Evolutionary conservation across 2,797 vertebrate species (phyloP).

Genomic region (Centroberyx gerrardi): DNA sequence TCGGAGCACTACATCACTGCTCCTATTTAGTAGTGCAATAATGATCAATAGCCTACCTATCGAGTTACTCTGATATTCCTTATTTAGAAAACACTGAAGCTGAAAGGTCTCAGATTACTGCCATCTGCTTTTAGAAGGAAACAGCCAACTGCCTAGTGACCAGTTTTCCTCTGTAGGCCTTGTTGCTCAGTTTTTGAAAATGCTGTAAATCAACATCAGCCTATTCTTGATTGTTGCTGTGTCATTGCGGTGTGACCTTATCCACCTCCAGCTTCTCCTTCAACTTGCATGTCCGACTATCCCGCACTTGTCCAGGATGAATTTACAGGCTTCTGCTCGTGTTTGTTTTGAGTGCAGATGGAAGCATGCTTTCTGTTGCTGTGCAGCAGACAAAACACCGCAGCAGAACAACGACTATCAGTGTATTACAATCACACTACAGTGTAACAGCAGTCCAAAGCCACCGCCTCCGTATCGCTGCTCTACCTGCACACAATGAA

Average conservation of each 20-base stretch:
- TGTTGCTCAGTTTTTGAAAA: conserved; percentile 19
- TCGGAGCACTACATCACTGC: no score
- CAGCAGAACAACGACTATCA: conserved; percentile 3
- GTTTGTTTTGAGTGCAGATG: not conserved
- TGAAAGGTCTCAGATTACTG: conserved; percentile 11
- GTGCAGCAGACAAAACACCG: not conserved
- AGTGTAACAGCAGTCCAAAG: not conserved
- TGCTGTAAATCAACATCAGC: not conserved
- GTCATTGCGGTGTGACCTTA: conserved; percentile 69
- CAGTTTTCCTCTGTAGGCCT: not conserved
- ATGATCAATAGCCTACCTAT: conserved; percentile 53
- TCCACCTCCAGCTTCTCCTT: conserved; percentile 16
- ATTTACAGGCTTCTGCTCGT: not conserved
- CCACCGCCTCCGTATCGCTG: conserved; percentile 46
- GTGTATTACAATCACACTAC: not conserved
- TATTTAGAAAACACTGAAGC: conserved; percentile 48
- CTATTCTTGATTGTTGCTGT: conserved; percentile 53
- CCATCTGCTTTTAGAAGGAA: conserved; percentile 13
- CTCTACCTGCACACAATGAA: conserved; percentile 56
- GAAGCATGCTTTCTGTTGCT: not conserved
- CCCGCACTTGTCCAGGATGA: not conserved
- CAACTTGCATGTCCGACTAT: conserved; percentile 15
- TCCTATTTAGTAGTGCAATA: not conserved
- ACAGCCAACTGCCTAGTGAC: not conserved
- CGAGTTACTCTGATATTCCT: conserved; percentile 16